phyloP scores from a whole-genome alignment of 2,113 vertebrate species.

The Platycercus adscitus region DNA sequence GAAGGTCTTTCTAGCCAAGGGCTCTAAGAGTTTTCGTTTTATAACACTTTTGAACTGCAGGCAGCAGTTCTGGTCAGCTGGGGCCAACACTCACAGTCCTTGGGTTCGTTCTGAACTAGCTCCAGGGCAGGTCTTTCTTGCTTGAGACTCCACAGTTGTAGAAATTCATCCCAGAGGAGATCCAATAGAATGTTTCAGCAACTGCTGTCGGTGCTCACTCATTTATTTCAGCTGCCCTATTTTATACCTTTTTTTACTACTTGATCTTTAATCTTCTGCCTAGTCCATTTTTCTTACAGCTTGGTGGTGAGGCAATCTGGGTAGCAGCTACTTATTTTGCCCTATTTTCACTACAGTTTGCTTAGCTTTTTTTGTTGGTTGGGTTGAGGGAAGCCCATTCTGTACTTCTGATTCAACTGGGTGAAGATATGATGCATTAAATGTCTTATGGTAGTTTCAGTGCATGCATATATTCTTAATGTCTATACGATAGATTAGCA shows the following conservation, averaged over 20 bases:
- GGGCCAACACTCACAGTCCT: background rate
- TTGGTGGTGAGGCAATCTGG: background rate
- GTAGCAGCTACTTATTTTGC: background rate
- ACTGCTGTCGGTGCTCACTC: background rate
- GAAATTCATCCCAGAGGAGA: background rate
- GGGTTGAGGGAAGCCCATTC: background rate
- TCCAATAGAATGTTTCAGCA: background rate
- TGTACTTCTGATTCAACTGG: background rate
- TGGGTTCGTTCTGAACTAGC: background rate
- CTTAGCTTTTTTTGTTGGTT: background rate
- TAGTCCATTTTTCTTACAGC: background rate
- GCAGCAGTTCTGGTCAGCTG: background rate
- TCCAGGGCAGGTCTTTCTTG: background rate
- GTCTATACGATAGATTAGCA: background rate
- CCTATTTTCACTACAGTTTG: background rate
- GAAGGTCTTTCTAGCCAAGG: background rate
- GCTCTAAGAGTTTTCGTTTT: background rate
- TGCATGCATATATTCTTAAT: background rate
- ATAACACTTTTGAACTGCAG: constrained; percentile 7
- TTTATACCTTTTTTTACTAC: background rate
- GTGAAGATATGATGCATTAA: background rate
- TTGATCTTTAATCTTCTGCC: background rate
- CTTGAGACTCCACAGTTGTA: background rate
- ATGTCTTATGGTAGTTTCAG: background rate
- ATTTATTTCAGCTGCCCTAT: constrained; percentile 25